Percentiles rank a stretch among this genome's conserved stretches.
These are phyloP conservation scores for Paraplagusia blochii DNA, from an alignment of 2,113 vertebrate genomes.

Conservation along the genomic window DNA sequence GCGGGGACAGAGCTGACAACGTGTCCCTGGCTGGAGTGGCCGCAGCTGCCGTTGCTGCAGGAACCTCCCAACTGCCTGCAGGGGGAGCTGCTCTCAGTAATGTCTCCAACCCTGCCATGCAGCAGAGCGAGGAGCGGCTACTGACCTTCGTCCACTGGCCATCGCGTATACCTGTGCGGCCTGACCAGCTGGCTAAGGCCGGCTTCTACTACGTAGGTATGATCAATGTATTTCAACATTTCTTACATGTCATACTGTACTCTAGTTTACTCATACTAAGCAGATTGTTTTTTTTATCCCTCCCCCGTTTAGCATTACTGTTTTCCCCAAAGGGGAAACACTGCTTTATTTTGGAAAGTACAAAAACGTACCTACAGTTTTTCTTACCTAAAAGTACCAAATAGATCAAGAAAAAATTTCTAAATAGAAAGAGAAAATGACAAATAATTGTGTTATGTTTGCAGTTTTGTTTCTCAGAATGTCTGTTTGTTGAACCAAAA, in stretches of 20 bases:
- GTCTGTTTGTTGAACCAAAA: background rate
- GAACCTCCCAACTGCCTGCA: conserved; percentile 36
- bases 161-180: conserved; percentile 85
- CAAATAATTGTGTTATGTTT: background rate
- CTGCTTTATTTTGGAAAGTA: too few relatives aligned
- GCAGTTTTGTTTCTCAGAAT: conserved; percentile 3
- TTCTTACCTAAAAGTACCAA: background rate
- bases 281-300: too few relatives aligned
- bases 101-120: conserved; percentile 92
- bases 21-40: conserved; percentile 66
- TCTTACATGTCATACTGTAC: too few relatives aligned
- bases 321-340: too few relatives aligned
- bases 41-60: conserved; percentile 17
- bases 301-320: too few relatives aligned
- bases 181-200: conserved; percentile 90
- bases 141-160: conserved; percentile 94
- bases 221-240: conserved; percentile 27
- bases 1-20: conserved; percentile 77
- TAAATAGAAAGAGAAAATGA: conserved; percentile 10
- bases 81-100: conserved; percentile 70
- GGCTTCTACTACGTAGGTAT: conserved; percentile 97
- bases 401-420: background rate
- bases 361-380: too few relatives aligned
- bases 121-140: conserved; percentile 83
- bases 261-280: too few relatives aligned